These are phyloP conservation scores for Lepus americanus DNA, from an alignment of 2,113 vertebrate species.

Conservation along the genomic window DNA sequence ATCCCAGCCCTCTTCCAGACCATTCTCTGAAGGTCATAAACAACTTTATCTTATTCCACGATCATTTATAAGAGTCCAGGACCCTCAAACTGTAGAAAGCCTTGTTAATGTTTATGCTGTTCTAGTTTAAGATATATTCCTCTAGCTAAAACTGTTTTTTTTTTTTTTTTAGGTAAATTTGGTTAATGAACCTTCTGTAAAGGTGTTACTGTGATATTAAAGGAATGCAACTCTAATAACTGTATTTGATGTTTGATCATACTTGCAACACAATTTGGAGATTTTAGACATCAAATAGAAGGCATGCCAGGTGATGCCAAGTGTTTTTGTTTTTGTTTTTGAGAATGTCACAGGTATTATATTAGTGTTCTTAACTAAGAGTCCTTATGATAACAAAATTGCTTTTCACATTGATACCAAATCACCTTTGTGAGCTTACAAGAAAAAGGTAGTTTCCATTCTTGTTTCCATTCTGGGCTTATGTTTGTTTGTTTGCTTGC, in stretches of 20 bases:
- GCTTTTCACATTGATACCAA: background rate
- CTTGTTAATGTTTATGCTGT: background rate
- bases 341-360: background rate
- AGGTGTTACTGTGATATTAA: background rate
- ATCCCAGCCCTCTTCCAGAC: background rate
- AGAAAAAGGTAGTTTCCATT: background rate
- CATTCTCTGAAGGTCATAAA: background rate
- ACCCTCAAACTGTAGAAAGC: background rate
- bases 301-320: background rate
- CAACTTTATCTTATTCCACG: rapidly evolving
- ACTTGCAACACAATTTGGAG: background rate
- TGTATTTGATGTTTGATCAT: background rate
- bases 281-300: background rate
- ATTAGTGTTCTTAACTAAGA: background rate
- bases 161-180: background rate
- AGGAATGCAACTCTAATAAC: background rate
- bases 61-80: background rate
- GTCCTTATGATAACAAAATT: background rate
- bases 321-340: background rate
- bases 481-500: no score
- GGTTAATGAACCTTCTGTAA: background rate
- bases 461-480: background rate
- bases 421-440: background rate
- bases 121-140: background rate
- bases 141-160: background rate